Evolutionary conservation across 1,140 invertebrate species (phyloP).

Genomic region (Bombus pascuorum): DNA sequence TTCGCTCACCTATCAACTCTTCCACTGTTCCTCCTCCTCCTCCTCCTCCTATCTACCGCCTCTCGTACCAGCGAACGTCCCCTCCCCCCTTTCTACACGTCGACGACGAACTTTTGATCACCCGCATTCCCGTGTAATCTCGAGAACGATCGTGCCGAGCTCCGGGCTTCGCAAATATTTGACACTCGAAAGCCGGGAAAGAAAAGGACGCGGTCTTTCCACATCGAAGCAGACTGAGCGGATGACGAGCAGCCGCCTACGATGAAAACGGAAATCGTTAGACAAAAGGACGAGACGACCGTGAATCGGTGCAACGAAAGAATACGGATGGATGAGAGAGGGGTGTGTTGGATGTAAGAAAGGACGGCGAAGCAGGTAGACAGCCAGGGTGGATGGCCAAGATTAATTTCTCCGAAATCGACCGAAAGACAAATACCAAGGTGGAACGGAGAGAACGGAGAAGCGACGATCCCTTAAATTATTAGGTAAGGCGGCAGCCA

Average conservation of each 20-base stretch:
- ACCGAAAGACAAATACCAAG: slow-evolving; percentile 23
- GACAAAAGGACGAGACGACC: slow-evolving; percentile 19
- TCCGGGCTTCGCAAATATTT: slow-evolving; percentile 72
- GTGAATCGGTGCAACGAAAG: slow-evolving; percentile 9
- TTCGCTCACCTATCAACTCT: background rate
- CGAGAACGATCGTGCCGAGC: slow-evolving; percentile 50
- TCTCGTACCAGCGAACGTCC: background rate
- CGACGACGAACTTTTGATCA: slow-evolving; percentile 78
- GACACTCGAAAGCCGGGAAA: slow-evolving; percentile 61
- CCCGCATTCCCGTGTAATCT: slow-evolving; percentile 75
- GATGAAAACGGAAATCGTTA: background rate
- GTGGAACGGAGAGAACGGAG: background rate
- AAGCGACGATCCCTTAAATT: slow-evolving; percentile 21
- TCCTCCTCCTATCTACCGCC: background rate
- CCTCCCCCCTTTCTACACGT: slow-evolving; percentile 8
- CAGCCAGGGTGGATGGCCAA: background rate
- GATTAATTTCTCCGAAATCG: slow-evolving; percentile 33
- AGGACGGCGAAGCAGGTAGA: background rate
- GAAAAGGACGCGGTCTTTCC: slow-evolving; percentile 51
- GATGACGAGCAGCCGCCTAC: slow-evolving; percentile 29
- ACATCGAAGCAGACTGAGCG: background rate
- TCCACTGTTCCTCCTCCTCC: background rate
- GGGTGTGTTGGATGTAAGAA: background rate
- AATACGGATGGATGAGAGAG: background rate
- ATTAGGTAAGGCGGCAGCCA: background rate